phyloP scores from a whole-genome alignment of 2,797 vertebrate species.

The Borostomias antarcticus region DNA sequence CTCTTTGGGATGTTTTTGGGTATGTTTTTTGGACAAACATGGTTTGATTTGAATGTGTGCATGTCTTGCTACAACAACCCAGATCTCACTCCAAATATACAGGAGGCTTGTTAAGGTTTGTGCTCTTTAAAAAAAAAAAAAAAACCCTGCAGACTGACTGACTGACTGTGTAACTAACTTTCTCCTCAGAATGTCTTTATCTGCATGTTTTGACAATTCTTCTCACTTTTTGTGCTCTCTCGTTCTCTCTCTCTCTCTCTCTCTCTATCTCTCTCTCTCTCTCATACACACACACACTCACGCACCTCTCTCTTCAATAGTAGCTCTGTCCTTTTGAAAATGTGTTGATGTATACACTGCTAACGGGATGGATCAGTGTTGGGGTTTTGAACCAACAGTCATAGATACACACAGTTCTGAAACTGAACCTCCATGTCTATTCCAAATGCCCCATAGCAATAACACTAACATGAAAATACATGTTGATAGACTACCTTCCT shows the following conservation, averaged over 20 bases:
- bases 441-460: constrained; percentile 4
- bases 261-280: constrained; percentile 23
- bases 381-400: constrained; percentile 24
- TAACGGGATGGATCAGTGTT: constrained; percentile 31
- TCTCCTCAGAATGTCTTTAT: constrained; percentile 68
- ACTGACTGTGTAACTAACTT: constrained; percentile 59
- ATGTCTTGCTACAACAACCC: constrained; percentile 67
- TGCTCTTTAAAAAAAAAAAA: constrained; percentile 37
- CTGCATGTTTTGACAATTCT: constrained; percentile 77
- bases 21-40: constrained; percentile 45
- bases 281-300: too few species aligned
- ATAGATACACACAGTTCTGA: constrained; percentile 27
- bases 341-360: constrained; percentile 53
- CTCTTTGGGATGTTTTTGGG: constrained; percentile 34
- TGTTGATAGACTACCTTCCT: not conserved
- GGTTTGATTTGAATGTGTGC: constrained; percentile 69
- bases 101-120: constrained; percentile 23
- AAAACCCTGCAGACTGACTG: constrained; percentile 34
- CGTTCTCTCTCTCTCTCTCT: constrained; percentile 32
- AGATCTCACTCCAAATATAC: constrained; percentile 11
- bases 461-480: constrained; percentile 25
- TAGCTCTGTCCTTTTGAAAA: constrained; percentile 48
- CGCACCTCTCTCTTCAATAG: constrained; percentile 46
- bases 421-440: constrained; percentile 40
- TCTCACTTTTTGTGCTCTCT: constrained; percentile 58